phyloP scores from a whole-genome alignment of 1,140 invertebrate species.

The Protaetia brevitarsis region DNA sequence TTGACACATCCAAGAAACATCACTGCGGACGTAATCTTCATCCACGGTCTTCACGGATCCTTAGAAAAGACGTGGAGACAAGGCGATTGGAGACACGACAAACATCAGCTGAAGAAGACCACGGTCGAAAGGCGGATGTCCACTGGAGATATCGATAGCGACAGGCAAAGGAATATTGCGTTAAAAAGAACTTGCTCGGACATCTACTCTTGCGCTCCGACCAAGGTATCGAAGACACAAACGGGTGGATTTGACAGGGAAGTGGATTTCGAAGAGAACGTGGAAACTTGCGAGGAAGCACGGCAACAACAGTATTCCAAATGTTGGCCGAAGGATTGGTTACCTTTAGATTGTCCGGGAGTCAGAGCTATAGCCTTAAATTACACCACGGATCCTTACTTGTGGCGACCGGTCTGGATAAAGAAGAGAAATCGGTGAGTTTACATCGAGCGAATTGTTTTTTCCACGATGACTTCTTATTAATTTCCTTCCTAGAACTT shows the following conservation, averaged over 20 bases:
- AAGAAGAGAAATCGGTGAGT: conserved; percentile 57
- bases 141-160: background rate
- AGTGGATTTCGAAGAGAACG: background rate
- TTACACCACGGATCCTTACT: conserved; percentile 66
- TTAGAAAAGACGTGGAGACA: conserved; percentile 58
- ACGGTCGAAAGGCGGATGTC: conserved; percentile 30
- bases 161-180: background rate
- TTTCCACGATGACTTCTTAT: background rate
- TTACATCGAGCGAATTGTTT: background rate
- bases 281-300: background rate
- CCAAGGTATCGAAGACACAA: background rate
- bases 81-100: conserved; percentile 52
- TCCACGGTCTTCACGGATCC: conserved; percentile 59
- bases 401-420: conserved; percentile 68
- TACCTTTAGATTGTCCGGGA: conserved; percentile 62
- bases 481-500: conserved; percentile 44
- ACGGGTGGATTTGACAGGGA: background rate
- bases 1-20: conserved; percentile 48
- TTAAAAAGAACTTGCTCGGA: conserved; percentile 3
- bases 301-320: conserved; percentile 49
- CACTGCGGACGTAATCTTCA: conserved; percentile 57
- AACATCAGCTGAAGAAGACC: conserved; percentile 45
- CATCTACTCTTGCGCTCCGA: background rate
- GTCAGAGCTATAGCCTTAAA: conserved; percentile 66
- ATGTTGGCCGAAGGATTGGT: conserved; percentile 70